phyloP scores from a whole-genome alignment of 2,113 vertebrate genomes.

The Sceloporus tristichus region DNA sequence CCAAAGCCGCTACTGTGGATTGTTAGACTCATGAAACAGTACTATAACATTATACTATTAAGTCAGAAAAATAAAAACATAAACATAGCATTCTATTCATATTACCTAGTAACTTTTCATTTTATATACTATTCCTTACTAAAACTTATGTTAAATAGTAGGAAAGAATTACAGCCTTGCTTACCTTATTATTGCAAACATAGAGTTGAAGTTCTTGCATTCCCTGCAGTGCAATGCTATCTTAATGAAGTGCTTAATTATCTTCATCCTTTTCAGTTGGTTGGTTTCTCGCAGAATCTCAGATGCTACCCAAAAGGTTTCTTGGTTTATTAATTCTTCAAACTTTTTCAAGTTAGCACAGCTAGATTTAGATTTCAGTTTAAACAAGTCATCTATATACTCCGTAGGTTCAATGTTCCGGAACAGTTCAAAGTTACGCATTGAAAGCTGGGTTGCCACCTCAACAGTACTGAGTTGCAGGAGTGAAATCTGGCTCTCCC shows the following conservation, averaged over 20 bases:
- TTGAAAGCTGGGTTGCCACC: slow-evolving; percentile 95
- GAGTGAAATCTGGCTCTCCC: slow-evolving; percentile 93
- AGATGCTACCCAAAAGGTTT: slow-evolving; percentile 98
- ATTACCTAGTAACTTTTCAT: neutral
- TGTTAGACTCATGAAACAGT: neutral
- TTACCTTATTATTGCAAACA: slow-evolving; percentile 99
- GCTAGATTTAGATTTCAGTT: slow-evolving; percentile 88
- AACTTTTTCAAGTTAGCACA: slow-evolving; percentile 94
- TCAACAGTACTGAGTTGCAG: slow-evolving; percentile 97
- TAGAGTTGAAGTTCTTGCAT: slow-evolving; percentile 99
- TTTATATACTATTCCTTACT: neutral
- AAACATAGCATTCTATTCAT: neutral
- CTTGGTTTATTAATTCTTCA: slow-evolving; percentile 97
- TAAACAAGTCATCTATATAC: slow-evolving; percentile 97
- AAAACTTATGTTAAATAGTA: slow-evolving; percentile 18
- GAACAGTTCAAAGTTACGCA: slow-evolving; percentile 96
- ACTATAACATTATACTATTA: neutral
- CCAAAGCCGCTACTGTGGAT: neutral
- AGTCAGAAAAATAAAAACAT: neutral
- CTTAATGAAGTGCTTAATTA: slow-evolving; percentile 97
- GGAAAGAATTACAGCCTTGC: neutral
- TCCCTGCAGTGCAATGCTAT: slow-evolving; percentile 98
- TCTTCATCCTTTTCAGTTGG: slow-evolving; percentile 98
- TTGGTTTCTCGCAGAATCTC: slow-evolving; percentile 95
- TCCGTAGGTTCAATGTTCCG: slow-evolving; percentile 97